phyloP scores from a whole-genome alignment of 2,797 vertebrate genomes.

The Uromys caudimaculatus region DNA sequence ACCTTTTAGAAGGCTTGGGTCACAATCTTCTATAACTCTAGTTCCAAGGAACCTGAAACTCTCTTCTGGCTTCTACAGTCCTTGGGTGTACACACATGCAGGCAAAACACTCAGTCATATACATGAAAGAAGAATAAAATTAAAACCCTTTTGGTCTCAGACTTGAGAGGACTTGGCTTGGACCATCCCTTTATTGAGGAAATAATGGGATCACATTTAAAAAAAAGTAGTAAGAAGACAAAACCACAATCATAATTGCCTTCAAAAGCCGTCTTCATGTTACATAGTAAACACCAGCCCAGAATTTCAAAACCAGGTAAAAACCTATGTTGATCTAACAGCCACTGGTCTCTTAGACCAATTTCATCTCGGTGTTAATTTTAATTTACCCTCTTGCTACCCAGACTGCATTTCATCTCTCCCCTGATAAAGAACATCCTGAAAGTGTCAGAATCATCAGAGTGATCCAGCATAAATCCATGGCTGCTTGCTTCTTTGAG shows the following conservation, averaged over 20 bases:
- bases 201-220: not conserved
- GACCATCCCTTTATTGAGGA: conserved; percentile 18
- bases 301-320: not conserved
- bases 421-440: conserved; percentile 53
- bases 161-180: not conserved
- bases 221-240: not conserved
- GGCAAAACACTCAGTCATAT: not conserved
- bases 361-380: not conserved
- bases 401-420: conserved; percentile 4
- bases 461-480: conserved; percentile 82
- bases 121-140: not conserved
- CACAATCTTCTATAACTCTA: not conserved
- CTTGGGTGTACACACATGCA: not conserved
- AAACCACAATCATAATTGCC: not conserved
- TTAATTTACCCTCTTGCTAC: not conserved
- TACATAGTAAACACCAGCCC: not conserved
- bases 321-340: not conserved
- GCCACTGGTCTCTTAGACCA: not conserved
- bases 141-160: not conserved
- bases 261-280: not conserved
- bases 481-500: conserved; percentile 87
- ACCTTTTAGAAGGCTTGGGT: not conserved
- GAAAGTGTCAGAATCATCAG: conserved; percentile 61
- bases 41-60: not conserved
- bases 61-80: not conserved